Percentiles rank a stretch among this genome's conserved stretches.
phyloP scores from a whole-genome alignment of 1,140 invertebrate genomes.

The Ptiloglossa arizonensis region DNA sequence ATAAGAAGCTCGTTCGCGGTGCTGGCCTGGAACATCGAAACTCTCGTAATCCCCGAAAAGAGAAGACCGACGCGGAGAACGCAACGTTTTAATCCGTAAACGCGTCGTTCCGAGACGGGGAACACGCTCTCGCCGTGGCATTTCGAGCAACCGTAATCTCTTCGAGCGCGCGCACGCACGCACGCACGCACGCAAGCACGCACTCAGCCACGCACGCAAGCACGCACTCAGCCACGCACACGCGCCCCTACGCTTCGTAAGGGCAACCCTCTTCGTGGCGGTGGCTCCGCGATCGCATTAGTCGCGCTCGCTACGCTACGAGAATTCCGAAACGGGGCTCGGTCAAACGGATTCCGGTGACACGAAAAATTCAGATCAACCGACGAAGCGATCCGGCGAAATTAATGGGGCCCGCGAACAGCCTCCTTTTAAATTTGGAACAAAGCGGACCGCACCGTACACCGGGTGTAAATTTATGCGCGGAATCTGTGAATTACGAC shows the following conservation, averaged over 20 bases:
- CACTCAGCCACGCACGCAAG: too few species aligned
- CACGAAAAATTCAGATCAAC: background rate
- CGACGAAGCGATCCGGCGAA: background rate
- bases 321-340: slow-evolving; percentile 29
- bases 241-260: slow-evolving; percentile 2
- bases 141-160: slow-evolving; percentile 60
- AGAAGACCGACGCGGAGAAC: slow-evolving; percentile 52
- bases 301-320: slow-evolving; percentile 48
- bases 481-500: background rate
- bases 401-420: slow-evolving; percentile 50
- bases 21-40: slow-evolving; percentile 56
- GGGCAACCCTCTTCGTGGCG: slow-evolving; percentile 12
- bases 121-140: slow-evolving; percentile 32
- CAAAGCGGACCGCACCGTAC: background rate
- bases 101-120: slow-evolving; percentile 62
- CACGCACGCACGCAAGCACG: too few species aligned
- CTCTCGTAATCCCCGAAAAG: slow-evolving; percentile 69
- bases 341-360: slow-evolving; percentile 23
- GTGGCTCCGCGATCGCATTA: slow-evolving; percentile 53
- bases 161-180: slow-evolving; percentile 46
- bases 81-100: slow-evolving; percentile 74
- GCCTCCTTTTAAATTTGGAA: slow-evolving; percentile 1
- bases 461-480: background rate
- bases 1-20: slow-evolving; percentile 46
- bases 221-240: too few species aligned